A percentile compares a stretch with the other conserved stretches of the same genome.
Evolutionary conservation across 2,888 invertebrate genomes (phyloP).

Genomic region (Adela reaumurella): DNA sequence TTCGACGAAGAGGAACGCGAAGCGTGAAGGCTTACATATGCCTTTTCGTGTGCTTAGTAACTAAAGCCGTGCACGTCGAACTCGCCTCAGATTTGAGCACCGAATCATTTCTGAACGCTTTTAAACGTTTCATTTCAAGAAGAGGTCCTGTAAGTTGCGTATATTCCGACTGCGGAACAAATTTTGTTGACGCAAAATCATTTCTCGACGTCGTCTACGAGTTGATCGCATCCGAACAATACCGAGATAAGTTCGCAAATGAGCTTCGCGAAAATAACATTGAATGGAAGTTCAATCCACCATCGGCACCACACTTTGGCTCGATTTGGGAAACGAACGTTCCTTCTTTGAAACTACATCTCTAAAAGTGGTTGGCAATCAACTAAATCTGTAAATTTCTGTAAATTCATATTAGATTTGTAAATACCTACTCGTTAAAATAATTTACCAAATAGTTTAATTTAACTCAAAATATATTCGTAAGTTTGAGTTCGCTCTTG

Average conservation of each 20-base stretch:
- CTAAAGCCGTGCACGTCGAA: constrained; percentile 6
- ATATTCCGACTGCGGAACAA: constrained; percentile 3
- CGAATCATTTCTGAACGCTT: not conserved
- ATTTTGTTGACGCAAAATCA: constrained; percentile 3
- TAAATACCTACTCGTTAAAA: too few relatives aligned
- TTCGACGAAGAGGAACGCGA: constrained; percentile 1
- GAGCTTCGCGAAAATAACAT: not conserved
- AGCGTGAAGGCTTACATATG: constrained; percentile 4
- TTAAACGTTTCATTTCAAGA: constrained; percentile 5
- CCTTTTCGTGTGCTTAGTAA: constrained; percentile 5
- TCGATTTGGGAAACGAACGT: constrained; percentile 5
- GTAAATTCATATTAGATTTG: too few relatives aligned
- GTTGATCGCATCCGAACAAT: not conserved
- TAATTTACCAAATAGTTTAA: too few relatives aligned
- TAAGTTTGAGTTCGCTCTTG: too few relatives aligned
- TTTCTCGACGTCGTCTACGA: constrained; percentile 1
- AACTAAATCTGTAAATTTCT: too few relatives aligned
- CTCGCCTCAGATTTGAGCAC: constrained; percentile 4
- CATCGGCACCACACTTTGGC: constrained; percentile 5
- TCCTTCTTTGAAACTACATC: not conserved
- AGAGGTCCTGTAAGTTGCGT: constrained; percentile 1
- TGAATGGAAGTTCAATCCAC: not conserved
- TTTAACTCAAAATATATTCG: too few relatives aligned
- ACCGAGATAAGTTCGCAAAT: not conserved
- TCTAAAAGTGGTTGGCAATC: not conserved